Percentiles rank a stretch among this genome's conserved stretches.
These are phyloP conservation scores for Drosophila infuscata DNA, from an alignment of 2,888 invertebrate species.

Conservation along the genomic window DNA sequence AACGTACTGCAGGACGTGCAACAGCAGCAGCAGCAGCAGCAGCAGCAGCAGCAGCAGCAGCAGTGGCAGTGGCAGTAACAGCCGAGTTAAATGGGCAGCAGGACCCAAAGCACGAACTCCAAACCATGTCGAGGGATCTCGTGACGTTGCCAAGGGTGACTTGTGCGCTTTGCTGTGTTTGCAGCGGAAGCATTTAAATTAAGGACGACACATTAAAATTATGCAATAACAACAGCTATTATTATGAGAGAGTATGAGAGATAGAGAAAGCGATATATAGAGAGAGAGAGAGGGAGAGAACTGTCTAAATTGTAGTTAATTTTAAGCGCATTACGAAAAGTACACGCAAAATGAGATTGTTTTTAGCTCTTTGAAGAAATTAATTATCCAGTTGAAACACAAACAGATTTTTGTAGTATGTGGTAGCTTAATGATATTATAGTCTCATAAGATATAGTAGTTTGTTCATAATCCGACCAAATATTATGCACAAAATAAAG, in stretches of 20 bases:
- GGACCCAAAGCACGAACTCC: constrained; percentile 29
- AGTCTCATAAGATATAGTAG: background rate
- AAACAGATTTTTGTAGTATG: background rate
- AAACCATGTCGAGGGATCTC: constrained; percentile 58
- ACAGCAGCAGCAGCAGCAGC: constrained; percentile 1
- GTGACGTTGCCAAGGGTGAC: constrained; percentile 73
- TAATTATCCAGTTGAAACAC: background rate
- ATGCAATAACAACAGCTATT: constrained; percentile 80
- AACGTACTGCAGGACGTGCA: constrained; percentile 54
- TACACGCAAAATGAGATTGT: background rate
- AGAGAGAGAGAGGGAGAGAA: background rate
- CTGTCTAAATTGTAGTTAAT: constrained; percentile 57
- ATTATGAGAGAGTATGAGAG: constrained; percentile 42
- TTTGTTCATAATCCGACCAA: background rate
- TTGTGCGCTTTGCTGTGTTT: constrained; percentile 49
- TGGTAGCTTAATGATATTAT: background rate
- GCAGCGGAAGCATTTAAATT: constrained; percentile 83
- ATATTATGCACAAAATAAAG: background rate
- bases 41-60: background rate
- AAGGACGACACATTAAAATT: constrained; percentile 83
- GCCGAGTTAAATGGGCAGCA: background rate
- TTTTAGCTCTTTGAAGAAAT: background rate
- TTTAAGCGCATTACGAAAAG: constrained; percentile 17
- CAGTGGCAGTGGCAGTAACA: constrained; percentile 4
- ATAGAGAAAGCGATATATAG: background rate